A percentile compares a stretch with the other conserved stretches of the same genome.
Conservation (phyloP, 2,113 vertebrate genomes). For the Cyprinodon tularosa region DNA sequence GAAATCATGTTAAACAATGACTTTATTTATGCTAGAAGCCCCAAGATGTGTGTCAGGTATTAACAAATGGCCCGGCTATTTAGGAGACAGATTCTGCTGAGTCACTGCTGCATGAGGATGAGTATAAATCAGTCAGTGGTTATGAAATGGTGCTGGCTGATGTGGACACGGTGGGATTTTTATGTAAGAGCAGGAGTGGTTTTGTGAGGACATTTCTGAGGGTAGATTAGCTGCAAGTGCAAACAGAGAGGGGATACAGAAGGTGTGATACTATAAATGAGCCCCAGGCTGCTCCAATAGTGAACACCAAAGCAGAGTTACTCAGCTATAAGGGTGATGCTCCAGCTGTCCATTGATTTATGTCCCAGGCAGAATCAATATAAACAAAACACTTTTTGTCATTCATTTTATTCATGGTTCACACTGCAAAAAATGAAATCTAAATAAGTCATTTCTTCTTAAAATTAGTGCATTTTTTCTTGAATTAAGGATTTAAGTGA, state of each 20-base stretch:
- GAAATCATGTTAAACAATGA: neutral
- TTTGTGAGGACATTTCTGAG: neutral
- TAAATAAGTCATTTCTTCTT: too few relatives aligned
- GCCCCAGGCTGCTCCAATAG: neutral
- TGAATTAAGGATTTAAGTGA: too few relatives aligned
- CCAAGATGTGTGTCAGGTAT: neutral
- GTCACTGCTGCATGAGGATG: slow-evolving; percentile 14
- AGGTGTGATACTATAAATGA: slow-evolving; percentile 34
- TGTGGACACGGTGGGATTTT: slow-evolving; percentile 8
- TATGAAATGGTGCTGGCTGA: slow-evolving; percentile 34
- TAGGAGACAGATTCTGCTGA: neutral
- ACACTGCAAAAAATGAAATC: too few relatives aligned
- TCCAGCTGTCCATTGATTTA: too few relatives aligned
- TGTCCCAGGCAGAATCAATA: too few relatives aligned
- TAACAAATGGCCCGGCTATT: neutral
- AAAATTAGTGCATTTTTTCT: too few relatives aligned
- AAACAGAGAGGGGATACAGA: slow-evolving; percentile 20
- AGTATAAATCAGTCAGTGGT: slow-evolving; percentile 12
- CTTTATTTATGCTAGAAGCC: neutral
- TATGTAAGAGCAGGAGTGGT: slow-evolving; percentile 20
- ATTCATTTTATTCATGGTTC: too few relatives aligned
- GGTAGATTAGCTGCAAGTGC: slow-evolving; percentile 2
- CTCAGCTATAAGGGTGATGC: too few relatives aligned
- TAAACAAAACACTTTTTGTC: too few relatives aligned
- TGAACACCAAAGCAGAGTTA: neutral